Evolutionary conservation across 2,888 invertebrate species (phyloP).

Genomic region (Yponomeuta sedellus): DNA sequence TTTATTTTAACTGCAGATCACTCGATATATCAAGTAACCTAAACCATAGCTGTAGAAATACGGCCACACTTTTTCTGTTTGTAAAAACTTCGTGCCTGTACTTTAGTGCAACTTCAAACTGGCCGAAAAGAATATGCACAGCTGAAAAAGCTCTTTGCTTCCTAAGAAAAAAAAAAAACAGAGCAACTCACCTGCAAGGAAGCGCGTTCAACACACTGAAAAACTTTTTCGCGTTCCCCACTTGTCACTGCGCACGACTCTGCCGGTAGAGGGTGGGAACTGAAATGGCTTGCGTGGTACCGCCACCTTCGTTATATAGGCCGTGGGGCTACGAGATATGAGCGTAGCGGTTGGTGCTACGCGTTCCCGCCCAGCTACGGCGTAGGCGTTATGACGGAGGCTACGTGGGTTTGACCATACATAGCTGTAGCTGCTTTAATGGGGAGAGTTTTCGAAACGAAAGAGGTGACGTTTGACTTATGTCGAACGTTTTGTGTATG

Average conservation of each 20-base stretch:
- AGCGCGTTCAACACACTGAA: background rate
- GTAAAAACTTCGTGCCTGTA: too few species aligned
- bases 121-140: too few species aligned
- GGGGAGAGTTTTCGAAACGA: too few species aligned
- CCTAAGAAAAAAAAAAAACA: background rate
- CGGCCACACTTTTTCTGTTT: too few species aligned
- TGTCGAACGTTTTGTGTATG: too few species aligned
- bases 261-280: slow-evolving; percentile 41
- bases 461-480: too few species aligned
- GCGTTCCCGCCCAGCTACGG: slow-evolving; percentile 46
- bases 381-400: slow-evolving; percentile 51
- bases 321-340: slow-evolving; percentile 21
- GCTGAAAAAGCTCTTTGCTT: too few species aligned
- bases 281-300: slow-evolving; percentile 47
- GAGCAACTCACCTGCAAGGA: background rate
- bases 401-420: slow-evolving; percentile 42
- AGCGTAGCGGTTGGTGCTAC: slow-evolving; percentile 49
- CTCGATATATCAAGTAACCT: too few species aligned
- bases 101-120: too few species aligned
- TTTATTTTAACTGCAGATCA: too few species aligned
- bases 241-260: background rate
- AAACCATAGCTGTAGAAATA: too few species aligned
- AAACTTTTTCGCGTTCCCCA: background rate
- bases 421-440: background rate
- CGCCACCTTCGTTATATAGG: slow-evolving; percentile 46